These are phyloP conservation scores for Gadopsis marmoratus DNA, from an alignment of 2,797 vertebrate species.

Conservation along the genomic window DNA sequence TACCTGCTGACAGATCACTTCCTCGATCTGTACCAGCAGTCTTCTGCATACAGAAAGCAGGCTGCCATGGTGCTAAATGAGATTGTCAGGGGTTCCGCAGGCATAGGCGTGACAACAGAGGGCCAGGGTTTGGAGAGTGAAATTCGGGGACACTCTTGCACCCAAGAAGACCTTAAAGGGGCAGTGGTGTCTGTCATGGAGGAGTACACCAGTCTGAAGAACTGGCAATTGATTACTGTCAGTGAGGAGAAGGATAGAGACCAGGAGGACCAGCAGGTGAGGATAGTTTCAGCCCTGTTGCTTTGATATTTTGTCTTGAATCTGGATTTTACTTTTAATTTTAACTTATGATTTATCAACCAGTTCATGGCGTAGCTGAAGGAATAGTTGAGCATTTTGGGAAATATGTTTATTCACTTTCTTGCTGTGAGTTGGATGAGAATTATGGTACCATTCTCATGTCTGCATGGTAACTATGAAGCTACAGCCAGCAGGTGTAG, in stretches of 20 bases:
- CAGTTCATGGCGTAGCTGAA: background rate
- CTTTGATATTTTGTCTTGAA: background rate
- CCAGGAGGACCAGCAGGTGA: slow-evolving; percentile 73
- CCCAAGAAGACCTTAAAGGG: slow-evolving; percentile 84
- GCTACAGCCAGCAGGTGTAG: background rate
- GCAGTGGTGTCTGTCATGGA: slow-evolving; percentile 86
- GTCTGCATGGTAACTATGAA: background rate
- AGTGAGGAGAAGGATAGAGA: slow-evolving; percentile 63
- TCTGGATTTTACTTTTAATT: background rate
- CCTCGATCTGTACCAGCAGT: slow-evolving; percentile 89
- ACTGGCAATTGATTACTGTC: slow-evolving; percentile 91
- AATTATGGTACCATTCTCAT: no score
- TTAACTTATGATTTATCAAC: background rate
- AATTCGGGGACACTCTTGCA: slow-evolving; percentile 39
- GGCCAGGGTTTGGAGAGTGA: slow-evolving; percentile 48
- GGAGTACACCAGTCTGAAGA: slow-evolving; percentile 90
- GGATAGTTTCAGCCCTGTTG: slow-evolving; percentile 4
- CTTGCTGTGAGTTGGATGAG: no score
- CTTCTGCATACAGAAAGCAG: slow-evolving; percentile 90
- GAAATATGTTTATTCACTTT: background rate
- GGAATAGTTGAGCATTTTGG: background rate
- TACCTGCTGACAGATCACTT: slow-evolving; percentile 93
- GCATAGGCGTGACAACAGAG: slow-evolving; percentile 70
- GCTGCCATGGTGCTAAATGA: slow-evolving; percentile 93
- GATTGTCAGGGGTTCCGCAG: slow-evolving; percentile 87